A percentile compares a stretch with the other conserved stretches of the same genome.
Evolutionary conservation across 2,797 vertebrate genomes (phyloP).

Genomic region (Onychomys torridus): DNA sequence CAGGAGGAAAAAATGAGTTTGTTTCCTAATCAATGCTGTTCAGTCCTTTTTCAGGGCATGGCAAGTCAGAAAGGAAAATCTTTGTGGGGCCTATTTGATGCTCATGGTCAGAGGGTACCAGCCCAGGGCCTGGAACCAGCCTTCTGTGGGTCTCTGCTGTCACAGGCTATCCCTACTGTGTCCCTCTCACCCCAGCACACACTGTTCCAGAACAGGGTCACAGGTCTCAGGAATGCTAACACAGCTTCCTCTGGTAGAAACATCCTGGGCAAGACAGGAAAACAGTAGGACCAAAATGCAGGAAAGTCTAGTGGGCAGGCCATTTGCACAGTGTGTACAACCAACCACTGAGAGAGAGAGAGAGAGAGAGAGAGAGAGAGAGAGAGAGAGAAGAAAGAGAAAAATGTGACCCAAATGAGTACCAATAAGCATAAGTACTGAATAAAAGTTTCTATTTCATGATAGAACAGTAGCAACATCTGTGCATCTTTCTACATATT

Average conservation of each 20-base stretch:
- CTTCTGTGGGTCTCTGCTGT: neutral
- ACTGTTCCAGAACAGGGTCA: neutral
- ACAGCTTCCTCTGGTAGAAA: neutral
- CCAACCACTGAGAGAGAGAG: neutral
- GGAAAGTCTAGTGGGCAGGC: neutral
- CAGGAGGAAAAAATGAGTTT: neutral
- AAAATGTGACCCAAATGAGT: neutral
- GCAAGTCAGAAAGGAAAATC: neutral
- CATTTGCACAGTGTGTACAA: neutral
- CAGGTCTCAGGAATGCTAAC: neutral
- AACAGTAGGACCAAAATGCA: neutral
- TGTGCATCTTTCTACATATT: neutral
- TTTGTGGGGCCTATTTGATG: neutral
- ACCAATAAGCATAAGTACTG: neutral
- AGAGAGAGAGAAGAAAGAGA: neutral
- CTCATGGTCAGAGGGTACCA: neutral
- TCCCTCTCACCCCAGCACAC: neutral
- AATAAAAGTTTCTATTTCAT: neutral
- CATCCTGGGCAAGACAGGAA: neutral
- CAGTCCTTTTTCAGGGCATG: neutral
- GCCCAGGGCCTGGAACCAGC: neutral
- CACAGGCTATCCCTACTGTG: neutral
- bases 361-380: neutral
- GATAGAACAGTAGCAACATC: neutral
- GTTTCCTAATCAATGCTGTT: neutral